Conservation (phyloP, 2,888 invertebrate species). For the Cataglyphis cursor region DNA sequence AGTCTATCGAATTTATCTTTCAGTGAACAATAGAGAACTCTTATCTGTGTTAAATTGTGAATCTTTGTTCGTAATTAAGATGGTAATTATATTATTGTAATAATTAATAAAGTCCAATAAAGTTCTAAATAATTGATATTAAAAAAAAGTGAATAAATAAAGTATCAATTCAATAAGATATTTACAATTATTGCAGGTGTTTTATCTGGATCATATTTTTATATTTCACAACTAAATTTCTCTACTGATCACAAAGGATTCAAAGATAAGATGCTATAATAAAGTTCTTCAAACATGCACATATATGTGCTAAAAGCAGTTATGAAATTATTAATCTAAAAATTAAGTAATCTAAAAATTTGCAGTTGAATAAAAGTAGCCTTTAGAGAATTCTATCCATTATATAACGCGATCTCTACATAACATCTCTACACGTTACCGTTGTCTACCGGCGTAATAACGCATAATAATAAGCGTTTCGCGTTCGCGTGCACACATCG, state of each 20-base stretch:
- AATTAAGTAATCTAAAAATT: constrained; percentile 12
- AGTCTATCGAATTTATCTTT: neutral
- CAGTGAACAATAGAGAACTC: neutral
- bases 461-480: constrained; percentile 8
- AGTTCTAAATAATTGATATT: neutral
- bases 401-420: neutral
- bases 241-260: neutral
- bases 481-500: constrained; percentile 38
- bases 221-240: constrained; percentile 4
- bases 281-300: neutral
- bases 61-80: neutral
- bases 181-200: neutral
- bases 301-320: neutral
- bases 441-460: neutral
- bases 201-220: neutral
- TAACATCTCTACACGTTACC: neutral
- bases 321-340: too few species aligned
- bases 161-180: neutral
- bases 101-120: neutral
- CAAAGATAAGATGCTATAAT: neutral
- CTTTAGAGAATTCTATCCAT: neutral
- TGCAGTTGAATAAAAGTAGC: neutral
- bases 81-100: neutral
- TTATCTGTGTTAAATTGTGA: neutral
- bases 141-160: neutral